phyloP scores from a whole-genome alignment of 2,797 vertebrate genomes.

The Lepus townsendii region DNA sequence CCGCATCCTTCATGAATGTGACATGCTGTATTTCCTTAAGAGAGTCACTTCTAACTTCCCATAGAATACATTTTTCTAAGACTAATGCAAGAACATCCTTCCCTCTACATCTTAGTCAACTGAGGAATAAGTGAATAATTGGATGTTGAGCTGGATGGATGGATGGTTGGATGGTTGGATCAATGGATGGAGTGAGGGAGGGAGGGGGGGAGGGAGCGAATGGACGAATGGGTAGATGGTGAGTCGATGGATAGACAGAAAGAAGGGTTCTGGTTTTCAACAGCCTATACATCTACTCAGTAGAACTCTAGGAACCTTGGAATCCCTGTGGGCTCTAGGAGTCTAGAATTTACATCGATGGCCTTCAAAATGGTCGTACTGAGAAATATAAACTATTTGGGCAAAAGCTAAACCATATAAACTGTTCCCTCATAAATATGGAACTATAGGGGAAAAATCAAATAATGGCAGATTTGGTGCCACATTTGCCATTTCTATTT shows the following conservation, averaged over 20 bases:
- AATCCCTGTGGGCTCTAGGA: not conserved
- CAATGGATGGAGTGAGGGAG: not conserved
- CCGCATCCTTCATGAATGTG: not conserved
- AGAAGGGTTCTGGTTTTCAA: not conserved
- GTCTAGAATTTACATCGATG: constrained; percentile 13
- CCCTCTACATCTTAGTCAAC: not conserved
- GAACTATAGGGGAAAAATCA: not conserved
- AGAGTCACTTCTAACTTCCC: constrained; percentile 41
- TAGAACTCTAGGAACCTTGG: not conserved
- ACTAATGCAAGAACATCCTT: constrained; percentile 14
- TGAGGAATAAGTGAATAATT: not conserved
- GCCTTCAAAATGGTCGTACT: not conserved
- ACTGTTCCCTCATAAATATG: not conserved
- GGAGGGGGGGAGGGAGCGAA: too few relatives aligned
- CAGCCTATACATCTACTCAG: not conserved
- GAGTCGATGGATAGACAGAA: too few relatives aligned
- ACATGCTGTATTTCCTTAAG: constrained; percentile 2
- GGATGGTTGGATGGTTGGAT: not conserved
- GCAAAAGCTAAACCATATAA: constrained; percentile 6
- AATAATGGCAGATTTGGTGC: not conserved
- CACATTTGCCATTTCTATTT: constrained; percentile 47
- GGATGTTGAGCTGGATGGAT: not conserved
- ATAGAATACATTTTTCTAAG: constrained; percentile 15
- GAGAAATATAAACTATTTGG: not conserved
- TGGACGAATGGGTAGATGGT: not conserved